A percentile compares a stretch with the other conserved stretches of the same genome.
phyloP scores from a whole-genome alignment of 2,888 invertebrate genomes.

The Axea sp. region DNA sequence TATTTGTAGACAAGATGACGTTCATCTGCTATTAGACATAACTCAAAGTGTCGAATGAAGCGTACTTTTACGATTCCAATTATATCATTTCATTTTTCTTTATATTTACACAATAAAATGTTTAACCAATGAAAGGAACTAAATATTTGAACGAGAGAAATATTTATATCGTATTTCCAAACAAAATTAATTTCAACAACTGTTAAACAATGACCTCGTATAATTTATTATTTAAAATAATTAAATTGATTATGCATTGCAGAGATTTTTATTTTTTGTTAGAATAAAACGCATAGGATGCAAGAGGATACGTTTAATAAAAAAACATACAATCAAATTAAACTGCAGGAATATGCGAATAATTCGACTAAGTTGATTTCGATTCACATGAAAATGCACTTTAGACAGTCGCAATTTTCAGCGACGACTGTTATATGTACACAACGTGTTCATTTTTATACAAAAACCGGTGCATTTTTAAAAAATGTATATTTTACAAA shows the following conservation, averaged over 20 bases:
- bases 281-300: too few species aligned
- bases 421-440: neutral
- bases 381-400: conserved; percentile 44
- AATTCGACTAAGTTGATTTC: conserved; percentile 15
- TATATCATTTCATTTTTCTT: conserved; percentile 17
- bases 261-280: conserved; percentile 25
- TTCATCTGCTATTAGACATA: conserved; percentile 27
- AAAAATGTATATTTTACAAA: neutral
- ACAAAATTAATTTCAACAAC: too few species aligned
- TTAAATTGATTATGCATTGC: neutral
- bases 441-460: conserved; percentile 3
- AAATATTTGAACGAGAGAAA: neutral
- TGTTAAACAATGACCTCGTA: too few species aligned
- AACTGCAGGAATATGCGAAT: conserved; percentile 28
- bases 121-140: conserved; percentile 1
- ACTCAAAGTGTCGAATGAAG: conserved; percentile 19
- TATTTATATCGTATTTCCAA: too few species aligned
- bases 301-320: conserved; percentile 16
- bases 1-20: conserved; percentile 49
- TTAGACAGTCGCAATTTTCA: conserved; percentile 13
- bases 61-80: conserved; percentile 20
- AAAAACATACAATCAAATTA: conserved; percentile 37
- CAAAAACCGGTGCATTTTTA: neutral
- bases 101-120: conserved; percentile 8
- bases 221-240: conserved; percentile 1